A percentile compares a stretch with the other conserved stretches of the same genome.
Conservation (phyloP, 2,113 vertebrate genomes). For the Spheniscus mendiculus region DNA sequence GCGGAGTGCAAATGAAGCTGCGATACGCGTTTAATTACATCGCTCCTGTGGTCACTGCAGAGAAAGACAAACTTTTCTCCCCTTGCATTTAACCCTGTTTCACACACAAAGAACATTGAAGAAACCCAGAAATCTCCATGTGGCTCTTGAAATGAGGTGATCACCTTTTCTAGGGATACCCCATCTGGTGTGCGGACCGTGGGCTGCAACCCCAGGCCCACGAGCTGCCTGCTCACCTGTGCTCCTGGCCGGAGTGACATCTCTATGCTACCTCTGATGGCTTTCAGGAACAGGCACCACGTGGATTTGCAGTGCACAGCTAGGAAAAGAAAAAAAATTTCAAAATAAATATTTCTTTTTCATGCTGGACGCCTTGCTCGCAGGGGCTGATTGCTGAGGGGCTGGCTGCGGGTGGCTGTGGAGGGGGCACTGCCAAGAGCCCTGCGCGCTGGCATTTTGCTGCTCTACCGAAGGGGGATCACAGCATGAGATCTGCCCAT, state of each 20-base stretch:
- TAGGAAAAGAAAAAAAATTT: not conserved
- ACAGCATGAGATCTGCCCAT: not conserved
- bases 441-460: not conserved
- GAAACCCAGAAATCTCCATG: not conserved
- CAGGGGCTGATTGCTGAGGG: not conserved
- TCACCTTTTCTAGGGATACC: not conserved
- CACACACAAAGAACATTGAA: not conserved
- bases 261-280: accelerated
- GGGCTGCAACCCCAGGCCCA: not conserved
- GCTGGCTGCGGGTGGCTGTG: not conserved
- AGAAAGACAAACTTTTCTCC: conserved; percentile 25
- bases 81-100: conserved; percentile 30
- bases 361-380: accelerated
- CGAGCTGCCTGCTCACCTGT: accelerated
- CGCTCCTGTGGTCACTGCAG: conserved; percentile 40
- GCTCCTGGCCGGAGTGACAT: not conserved
- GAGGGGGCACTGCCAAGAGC: not conserved
- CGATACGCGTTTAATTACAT: conserved; percentile 47
- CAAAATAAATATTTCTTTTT: not conserved
- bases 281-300: not conserved
- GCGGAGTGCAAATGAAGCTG: conserved; percentile 12
- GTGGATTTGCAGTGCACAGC: not conserved
- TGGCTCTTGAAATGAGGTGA: not conserved
- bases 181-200: not conserved
- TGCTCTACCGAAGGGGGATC: not conserved